Evolutionary conservation across 2,888 invertebrate species (phyloP), one percentile per base, ranked within the genome.

Genomic region (Hoplodrina ambigua): DNA sequence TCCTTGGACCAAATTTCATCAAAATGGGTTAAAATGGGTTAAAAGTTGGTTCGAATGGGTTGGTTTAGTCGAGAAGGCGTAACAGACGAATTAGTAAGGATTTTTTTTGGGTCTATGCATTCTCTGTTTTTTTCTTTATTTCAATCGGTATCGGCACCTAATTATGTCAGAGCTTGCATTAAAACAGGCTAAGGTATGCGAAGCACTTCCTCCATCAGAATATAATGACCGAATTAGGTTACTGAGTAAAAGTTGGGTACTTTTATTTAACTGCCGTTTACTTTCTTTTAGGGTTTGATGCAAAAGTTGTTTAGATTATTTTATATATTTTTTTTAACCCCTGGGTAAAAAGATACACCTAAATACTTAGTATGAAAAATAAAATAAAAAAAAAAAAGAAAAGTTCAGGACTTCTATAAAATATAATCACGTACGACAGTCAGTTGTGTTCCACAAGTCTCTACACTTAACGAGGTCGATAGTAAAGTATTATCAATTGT

Each of bases 401-500:
- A 44, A 2, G 13, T 44, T 10, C 11, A 17, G 4, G 5, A 46
- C 15, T 1, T 46, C 46, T 17, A 46, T 17, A 46, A 46, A 46
- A 46, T 46, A 6, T 46, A 46, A 44, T 15, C 4, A 15, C 13
- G 44, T 44, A 37, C 2, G 10, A 10, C 10, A 37, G 10, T 50
- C 25, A 66, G 41, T 33, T 49, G 46, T 58, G 50, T 59, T 66
- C 30, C 33, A 17, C 53, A 52, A 55, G 25, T 65, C 37, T n/a
- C 46, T 17, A 17, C 20, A 25, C 15, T 15, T 44, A 44, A 44
- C 20, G 72, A 25, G 60, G 33, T 25, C 44, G 19, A 52, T 52
- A 46, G 19, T 71, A 19, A 5, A 41, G n/a, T 59, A 59, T 52
- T 72, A 56, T 44, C 44, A 46, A 58, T 61, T 37, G 57, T 62